These are phyloP conservation scores for Sarcophaga rosellei DNA, from an alignment of 2,888 invertebrate genomes.

Conservation along the genomic window DNA sequence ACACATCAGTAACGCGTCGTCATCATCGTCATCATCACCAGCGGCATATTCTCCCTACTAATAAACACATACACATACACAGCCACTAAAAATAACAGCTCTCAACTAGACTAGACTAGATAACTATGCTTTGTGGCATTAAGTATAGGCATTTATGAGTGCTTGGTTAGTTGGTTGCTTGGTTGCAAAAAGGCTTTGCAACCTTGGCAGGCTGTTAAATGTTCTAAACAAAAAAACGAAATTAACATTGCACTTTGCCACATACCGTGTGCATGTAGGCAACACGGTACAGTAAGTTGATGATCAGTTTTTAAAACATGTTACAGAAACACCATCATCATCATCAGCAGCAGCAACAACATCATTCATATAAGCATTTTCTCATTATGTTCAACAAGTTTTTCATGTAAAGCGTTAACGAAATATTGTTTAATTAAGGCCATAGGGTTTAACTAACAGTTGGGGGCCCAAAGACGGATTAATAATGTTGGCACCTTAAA, in stretches of 20 bases:
- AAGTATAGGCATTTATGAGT: constrained; percentile 33
- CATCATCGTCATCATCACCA: constrained; percentile 41
- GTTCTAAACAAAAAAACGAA: constrained; percentile 12
- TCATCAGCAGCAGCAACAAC: constrained; percentile 16
- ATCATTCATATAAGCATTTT: constrained; percentile 21
- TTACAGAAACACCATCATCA: constrained; percentile 55
- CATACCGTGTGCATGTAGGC: constrained; percentile 54
- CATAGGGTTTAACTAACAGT: not conserved
- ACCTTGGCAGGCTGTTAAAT: constrained; percentile 52
- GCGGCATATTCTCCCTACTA: constrained; percentile 44
- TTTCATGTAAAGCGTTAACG: not conserved
- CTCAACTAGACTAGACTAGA: constrained; percentile 30
- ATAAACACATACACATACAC: constrained; percentile 23
- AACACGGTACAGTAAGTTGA: constrained; percentile 43
- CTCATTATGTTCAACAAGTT: constrained; percentile 59
- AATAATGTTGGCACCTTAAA: not conserved
- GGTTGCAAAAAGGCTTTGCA: constrained; percentile 22
- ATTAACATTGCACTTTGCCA: constrained; percentile 65
- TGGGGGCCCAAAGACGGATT: constrained; percentile 20
- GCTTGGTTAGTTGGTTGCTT: not conserved
- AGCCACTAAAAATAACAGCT: constrained; percentile 43
- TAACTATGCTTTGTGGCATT: not conserved
- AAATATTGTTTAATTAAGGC: not conserved
- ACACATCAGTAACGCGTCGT: constrained; percentile 23
- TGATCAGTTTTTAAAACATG: constrained; percentile 61